Evolutionary conservation across 2,113 vertebrate genomes (phyloP).

Genomic region (Opisthocomus hoazin): DNA sequence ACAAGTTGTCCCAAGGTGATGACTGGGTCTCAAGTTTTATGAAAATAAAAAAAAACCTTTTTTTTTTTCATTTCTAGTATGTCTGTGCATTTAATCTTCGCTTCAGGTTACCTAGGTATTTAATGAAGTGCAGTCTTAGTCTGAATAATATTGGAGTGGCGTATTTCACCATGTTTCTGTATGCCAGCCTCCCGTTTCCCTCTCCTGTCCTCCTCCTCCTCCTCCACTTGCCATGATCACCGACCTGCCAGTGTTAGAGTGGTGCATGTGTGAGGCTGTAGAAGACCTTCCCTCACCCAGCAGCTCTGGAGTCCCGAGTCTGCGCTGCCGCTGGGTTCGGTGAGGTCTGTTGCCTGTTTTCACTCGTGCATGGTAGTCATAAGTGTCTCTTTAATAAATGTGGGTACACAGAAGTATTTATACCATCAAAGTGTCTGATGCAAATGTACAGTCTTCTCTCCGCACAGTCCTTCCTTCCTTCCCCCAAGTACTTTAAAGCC

Average conservation of each 20-base stretch:
- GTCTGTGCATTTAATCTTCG: background rate
- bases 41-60: background rate
- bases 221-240: background rate
- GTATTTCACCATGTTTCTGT: background rate
- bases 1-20: background rate
- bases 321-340: background rate
- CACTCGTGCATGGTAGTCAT: background rate
- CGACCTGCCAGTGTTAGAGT: accelerated
- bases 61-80: background rate
- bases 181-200: background rate
- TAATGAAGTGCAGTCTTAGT: background rate
- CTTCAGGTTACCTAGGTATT: background rate
- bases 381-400: background rate
- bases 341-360: background rate
- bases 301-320: background rate
- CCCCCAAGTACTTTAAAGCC: background rate
- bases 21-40: background rate
- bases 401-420: background rate
- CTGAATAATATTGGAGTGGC: background rate
- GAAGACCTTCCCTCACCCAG: background rate
- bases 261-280: background rate
- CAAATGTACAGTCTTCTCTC: background rate
- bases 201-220: background rate
- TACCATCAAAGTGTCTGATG: background rate
- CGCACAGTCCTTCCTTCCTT: background rate